Evolutionary conservation across 2,797 vertebrate species (phyloP), one percentile per base, ranked within the genome.

Genomic region (Dendrocincla fuliginosa): DNA sequence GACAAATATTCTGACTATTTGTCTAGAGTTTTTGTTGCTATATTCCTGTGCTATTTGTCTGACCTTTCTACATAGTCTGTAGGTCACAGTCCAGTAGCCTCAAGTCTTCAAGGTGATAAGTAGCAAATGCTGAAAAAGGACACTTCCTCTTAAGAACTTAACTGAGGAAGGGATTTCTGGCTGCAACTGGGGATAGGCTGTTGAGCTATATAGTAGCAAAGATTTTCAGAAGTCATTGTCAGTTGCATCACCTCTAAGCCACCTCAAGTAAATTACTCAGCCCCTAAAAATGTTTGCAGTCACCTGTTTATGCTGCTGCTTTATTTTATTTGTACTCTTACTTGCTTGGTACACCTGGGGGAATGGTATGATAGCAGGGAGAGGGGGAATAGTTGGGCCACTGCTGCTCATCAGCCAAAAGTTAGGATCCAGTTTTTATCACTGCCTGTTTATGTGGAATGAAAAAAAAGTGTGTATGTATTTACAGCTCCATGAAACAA

Each of bases 181-280:
- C 50, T 61, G 18, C 0, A 1, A 7, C 19, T 18, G 20, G 61
- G 1, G 6, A 49, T 84, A 49, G 50, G 33, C 33, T 50, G 6
- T 61, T 82, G 39, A 79, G 9, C 12, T 52, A 3, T 53, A 6
- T 3, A 16, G 7, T 50, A 9, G 14, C 8, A 18, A 42, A 37
- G 0, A 0, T 30, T 82, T 37, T 52, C 32, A 61, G 52, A 90
- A 67, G n/a, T 59, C 33, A 25, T 0, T 7, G 33, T 3, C 7
- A 46, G n/a, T 77, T 67, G 8, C 47, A 27, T 56, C 6, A 17
- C 44, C 35, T 87, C 37, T 67, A 28, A 80, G 70, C 14, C 3
- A 28, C 4, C 17, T 10, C 6, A 37, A 16, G 22, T 44, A 8
- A 71, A 64, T 64, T 53, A 27, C 30, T 90, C n/a, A 75, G 30